These are phyloP conservation scores for Ptilonorhynchus violaceus DNA, from an alignment of 2,113 vertebrate genomes.

Conservation along the genomic window DNA sequence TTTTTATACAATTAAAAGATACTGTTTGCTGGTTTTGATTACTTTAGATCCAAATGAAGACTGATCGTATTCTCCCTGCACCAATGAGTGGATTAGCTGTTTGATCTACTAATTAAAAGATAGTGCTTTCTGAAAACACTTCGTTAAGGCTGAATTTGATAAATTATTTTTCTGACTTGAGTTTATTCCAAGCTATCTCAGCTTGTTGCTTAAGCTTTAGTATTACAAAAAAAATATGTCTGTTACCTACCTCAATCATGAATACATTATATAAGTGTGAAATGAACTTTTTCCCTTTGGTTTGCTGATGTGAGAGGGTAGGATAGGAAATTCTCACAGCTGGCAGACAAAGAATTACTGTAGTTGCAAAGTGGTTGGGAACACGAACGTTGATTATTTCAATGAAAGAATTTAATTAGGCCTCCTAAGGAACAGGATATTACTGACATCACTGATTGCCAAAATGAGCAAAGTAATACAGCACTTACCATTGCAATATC, in stretches of 20 bases:
- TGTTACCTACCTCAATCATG: conserved; percentile 19
- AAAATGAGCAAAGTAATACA: conserved; percentile 67
- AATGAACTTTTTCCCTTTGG: conserved; percentile 64
- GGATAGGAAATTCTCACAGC: conserved; percentile 78
- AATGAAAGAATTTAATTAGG: conserved; percentile 78
- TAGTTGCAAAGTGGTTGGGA: conserved; percentile 67
- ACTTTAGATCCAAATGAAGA: neutral
- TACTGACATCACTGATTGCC: conserved; percentile 73
- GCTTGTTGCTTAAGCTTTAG: neutral
- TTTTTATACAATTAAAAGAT: neutral
- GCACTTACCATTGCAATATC: conserved; percentile 64
- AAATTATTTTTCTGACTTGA: neutral
- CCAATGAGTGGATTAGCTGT: neutral
- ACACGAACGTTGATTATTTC: conserved; percentile 76
- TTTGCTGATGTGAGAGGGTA: conserved; percentile 69
- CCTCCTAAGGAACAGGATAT: conserved; percentile 75
- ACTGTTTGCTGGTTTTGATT: neutral
- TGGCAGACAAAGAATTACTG: conserved; percentile 76
- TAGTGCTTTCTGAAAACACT: neutral
- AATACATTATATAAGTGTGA: conserved; percentile 53
- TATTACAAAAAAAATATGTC: neutral
- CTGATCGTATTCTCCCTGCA: neutral
- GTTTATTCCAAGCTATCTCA: neutral
- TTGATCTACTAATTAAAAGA: neutral
- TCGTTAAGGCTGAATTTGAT: neutral